These are phyloP conservation scores for Oxygymnocypris stewartii DNA, from an alignment of 2,113 vertebrate genomes.

Conservation along the genomic window DNA sequence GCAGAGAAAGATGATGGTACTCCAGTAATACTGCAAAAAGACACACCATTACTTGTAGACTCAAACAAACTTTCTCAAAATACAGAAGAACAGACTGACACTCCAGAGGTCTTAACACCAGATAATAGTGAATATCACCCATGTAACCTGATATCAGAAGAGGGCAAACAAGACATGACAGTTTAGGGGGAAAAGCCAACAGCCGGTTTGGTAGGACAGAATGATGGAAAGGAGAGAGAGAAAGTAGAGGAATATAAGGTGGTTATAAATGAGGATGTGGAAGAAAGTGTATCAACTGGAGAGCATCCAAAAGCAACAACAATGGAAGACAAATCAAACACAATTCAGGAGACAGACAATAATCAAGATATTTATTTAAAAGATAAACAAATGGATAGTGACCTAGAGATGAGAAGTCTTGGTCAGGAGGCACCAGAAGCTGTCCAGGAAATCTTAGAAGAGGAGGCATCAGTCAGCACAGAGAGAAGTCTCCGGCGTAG, in stretches of 20 bases:
- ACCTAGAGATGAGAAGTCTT: neutral
- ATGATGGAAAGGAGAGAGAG: neutral
- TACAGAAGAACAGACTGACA: neutral
- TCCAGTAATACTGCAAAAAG: conserved; percentile 16
- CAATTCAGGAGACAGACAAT: neutral
- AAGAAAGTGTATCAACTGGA: neutral
- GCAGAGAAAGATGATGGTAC: neutral
- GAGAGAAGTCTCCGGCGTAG: conserved; percentile 10
- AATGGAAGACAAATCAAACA: neutral
- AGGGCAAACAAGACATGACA: neutral
- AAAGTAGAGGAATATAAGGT: neutral
- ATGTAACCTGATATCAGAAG: neutral
- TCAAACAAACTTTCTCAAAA: conserved; percentile 1
- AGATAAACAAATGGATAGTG: conserved; percentile 3
- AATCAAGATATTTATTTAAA: neutral
- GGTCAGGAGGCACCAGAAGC: neutral
- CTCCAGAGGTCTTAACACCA: neutral
- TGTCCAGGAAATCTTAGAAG: conserved; percentile 6
- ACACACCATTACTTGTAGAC: neutral
- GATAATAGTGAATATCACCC: neutral
- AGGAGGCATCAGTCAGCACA: neutral
- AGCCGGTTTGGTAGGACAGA: neutral
- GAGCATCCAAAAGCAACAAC: neutral
- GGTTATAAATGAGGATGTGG: neutral
- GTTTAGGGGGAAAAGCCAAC: neutral